Conservation (phyloP, 2,888 invertebrate species). For the Hololepta plana region DNA sequence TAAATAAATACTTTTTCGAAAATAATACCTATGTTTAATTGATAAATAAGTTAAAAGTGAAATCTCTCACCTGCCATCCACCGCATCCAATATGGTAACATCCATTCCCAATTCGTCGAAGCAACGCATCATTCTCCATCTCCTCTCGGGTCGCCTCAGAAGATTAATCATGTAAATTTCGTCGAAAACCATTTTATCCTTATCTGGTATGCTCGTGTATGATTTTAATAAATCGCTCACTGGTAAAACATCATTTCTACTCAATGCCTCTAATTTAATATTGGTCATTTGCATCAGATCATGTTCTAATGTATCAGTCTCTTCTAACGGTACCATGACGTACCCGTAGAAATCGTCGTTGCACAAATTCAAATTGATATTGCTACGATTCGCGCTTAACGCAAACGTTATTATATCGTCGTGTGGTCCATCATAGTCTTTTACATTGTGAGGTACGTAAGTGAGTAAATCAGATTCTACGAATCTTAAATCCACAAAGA, state of each 20-base stretch:
- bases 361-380: conserved; percentile 50
- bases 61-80: conserved; percentile 81
- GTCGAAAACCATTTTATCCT: conserved; percentile 47
- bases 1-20: no score
- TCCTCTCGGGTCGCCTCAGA: conserved; percentile 59
- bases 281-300: conserved; percentile 59
- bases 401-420: conserved; percentile 94
- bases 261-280: conserved; percentile 55
- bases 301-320: conserved; percentile 37
- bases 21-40: no score
- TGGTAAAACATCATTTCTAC: conserved; percentile 32
- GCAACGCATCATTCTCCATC: conserved; percentile 57
- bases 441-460: conserved; percentile 45
- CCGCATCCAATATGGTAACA: conserved; percentile 58
- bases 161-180: conserved; percentile 88
- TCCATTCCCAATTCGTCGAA: conserved; percentile 69
- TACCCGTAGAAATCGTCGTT: conserved; percentile 73
- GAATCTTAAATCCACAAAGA: conserved; percentile 55
- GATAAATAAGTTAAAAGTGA: no score
- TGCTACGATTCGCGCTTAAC: conserved; percentile 51
- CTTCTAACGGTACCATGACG: conserved; percentile 62
- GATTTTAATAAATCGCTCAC: conserved; percentile 23
- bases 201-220: conserved; percentile 21
- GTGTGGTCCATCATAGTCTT: conserved; percentile 42
- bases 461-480: conserved; percentile 44